Evolutionary conservation across 2,888 invertebrate species (phyloP), one percentile per base, ranked within the genome.

Genomic region (Pollenia labialis): DNA sequence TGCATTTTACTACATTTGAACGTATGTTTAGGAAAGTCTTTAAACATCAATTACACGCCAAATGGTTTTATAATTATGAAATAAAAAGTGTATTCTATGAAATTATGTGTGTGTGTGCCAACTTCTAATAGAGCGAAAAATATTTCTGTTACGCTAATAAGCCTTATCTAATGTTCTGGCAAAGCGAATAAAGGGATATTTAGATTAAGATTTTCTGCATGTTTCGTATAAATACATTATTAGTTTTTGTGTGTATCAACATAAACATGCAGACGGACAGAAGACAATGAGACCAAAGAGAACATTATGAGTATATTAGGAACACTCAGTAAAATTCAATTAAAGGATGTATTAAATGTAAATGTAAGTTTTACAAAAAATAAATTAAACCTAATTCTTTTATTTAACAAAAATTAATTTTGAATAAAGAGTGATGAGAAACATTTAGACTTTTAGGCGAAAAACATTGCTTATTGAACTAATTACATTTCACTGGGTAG

Each of bases 111-210:
- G 54, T 54, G 14, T 16, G 8, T 46, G 23, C 4, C 88, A 90
- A 89, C 44, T 69, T 48, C 56, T 82, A 62, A 46, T 74, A 82
- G 79, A 69, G 82, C 74, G 72, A 64, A 69, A 66, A 56, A 66
- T 80, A 68, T 42, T 74, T 68, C 75, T 69, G 76, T 75, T 54
- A 76, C 80, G 71, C 81, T 87, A 87, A 87, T 87, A 77, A 81
- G 74, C 89, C 88, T 91, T 91, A 92, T 92, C 92, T 91, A 88
- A 90, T 91, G 91, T 92, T 91, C 91, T 90, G 91, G 90, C 89
- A 90, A 88, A 90, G 90, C 90, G 91, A 90, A 91, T 91, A 90
- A 91, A 90, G 90, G 89, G 91, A 90, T 91, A 91, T 91, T 91
- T 90, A 91, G 91, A 90, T 82, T 79, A 82, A 69, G 42, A 81